Base-by-base conservation (phyloP, 2,888 invertebrate genomes). In the Pardosa pseudoannulata region DNA sequence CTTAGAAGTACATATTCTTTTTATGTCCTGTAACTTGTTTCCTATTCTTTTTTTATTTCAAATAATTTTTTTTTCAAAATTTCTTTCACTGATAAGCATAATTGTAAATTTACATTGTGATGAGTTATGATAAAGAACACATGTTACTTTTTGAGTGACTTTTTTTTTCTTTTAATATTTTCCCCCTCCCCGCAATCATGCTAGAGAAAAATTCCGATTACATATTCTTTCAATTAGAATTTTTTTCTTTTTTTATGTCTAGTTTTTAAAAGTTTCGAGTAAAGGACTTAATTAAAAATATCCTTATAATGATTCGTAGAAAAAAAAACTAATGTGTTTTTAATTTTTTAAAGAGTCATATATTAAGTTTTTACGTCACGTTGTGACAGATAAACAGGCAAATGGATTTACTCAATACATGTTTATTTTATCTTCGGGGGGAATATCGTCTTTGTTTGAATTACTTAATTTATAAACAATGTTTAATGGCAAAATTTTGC, bases 271-370 rank as follows among this genome's bases (percentile, higher is more conserved):
- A 56, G 6, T 56, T 23, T 23, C 56, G 1, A 56, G 56, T 23
- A 56, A 56, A 56, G 56, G 23, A 56, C 56, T 56, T 56, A 56
- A 56, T 56, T 56, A 56, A 56, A 56, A 56, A 56, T 56, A 56
- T 56, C 19, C 23, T 23, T 56, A 23, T 56, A 56, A 23, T 23
- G 19, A 56, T 56, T 56, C 23, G 11, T 23, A 19, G 23, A 23
- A 23, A 56, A 56, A 23, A 23, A 56, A 56, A 56, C 13, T 56
- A 56, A 56, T 56, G 56, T 56, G 56, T 56, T 56, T 56, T 56
- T 56, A 56, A 56, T 56, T 56, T 56, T 46, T 56, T 56, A 56
- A 56, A 9, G 56, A 56, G 41, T 56, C 23, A 56, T 56, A 23
- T 23, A 56, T 56, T 23, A 56, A 56, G 56, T 56, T 56, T 56